A percentile compares a stretch with the other conserved stretches of the same genome.
Conservation (phyloP, 2,888 invertebrate species). For the Pyrgus malvae region DNA sequence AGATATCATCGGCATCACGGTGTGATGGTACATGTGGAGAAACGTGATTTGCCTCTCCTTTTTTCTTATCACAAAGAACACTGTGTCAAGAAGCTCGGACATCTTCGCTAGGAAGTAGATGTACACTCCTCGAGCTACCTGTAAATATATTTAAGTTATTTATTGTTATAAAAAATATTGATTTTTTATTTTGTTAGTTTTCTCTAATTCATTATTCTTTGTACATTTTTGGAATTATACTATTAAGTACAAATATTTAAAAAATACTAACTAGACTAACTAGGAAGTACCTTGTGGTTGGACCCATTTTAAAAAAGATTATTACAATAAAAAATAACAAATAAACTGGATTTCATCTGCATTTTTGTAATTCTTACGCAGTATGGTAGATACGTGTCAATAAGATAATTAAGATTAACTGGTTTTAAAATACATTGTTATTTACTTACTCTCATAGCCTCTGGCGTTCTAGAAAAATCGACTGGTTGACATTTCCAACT, state of each 20-base stretch:
- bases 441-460: slow-evolving; percentile 88
- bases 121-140: slow-evolving; percentile 89
- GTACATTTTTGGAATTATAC: too few relatives aligned
- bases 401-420: too few relatives aligned
- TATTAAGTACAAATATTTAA: too few relatives aligned
- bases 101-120: slow-evolving; percentile 94
- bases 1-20: slow-evolving; percentile 96
- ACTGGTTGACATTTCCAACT: slow-evolving; percentile 96
- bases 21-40: slow-evolving; percentile 96
- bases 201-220: too few relatives aligned
- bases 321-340: too few relatives aligned
- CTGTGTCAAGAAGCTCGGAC: slow-evolving; percentile 93
- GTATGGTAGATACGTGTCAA: too few relatives aligned
- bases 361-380: too few relatives aligned
- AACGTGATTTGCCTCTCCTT: slow-evolving; percentile 94
- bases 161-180: too few relatives aligned
- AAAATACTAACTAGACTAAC: too few relatives aligned
- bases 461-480: slow-evolving; percentile 88
- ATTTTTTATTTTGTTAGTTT: background rate
- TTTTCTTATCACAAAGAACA: slow-evolving; percentile 96
- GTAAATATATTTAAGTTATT: slow-evolving; percentile 38
- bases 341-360: too few relatives aligned
- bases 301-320: too few relatives aligned
- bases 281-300: too few relatives aligned
- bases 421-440: background rate